These are phyloP conservation scores for Anarsia innoxiella DNA, from an alignment of 2,888 invertebrate species.

Conservation along the genomic window DNA sequence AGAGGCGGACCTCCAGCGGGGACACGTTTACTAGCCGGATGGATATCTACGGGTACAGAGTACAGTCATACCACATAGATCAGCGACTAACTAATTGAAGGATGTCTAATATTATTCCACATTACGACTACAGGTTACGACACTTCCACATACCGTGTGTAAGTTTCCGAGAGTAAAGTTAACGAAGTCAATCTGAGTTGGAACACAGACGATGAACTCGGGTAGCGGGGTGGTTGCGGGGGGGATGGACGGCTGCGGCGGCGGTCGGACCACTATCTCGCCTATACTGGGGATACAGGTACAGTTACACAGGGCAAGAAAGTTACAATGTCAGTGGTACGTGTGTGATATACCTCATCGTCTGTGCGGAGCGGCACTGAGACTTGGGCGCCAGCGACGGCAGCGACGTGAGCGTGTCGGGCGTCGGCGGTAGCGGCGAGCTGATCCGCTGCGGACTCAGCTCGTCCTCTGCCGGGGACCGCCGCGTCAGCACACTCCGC, in stretches of 20 bases:
- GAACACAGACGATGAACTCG: slow-evolving; percentile 42
- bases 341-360: background rate
- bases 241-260: slow-evolving; percentile 26
- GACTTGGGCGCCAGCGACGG: no score
- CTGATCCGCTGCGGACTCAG: slow-evolving; percentile 8
- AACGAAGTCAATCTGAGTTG: slow-evolving; percentile 42
- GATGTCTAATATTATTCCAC: background rate
- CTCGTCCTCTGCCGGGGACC: slow-evolving; percentile 34
- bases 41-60: background rate
- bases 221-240: slow-evolving; percentile 16
- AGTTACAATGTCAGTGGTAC: background rate
- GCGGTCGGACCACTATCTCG: background rate
- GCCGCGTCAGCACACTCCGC: slow-evolving; percentile 39
- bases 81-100: no score
- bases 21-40: slow-evolving; percentile 49
- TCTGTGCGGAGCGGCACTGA: slow-evolving; percentile 2
- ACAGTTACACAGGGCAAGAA: background rate
- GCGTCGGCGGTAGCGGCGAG: slow-evolving; percentile 8
- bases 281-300: background rate
- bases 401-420: slow-evolving; percentile 22
- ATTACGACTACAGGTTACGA: no score
- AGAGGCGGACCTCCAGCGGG: slow-evolving; percentile 38
- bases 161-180: slow-evolving; percentile 46
- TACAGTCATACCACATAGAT: no score
- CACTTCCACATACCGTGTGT: slow-evolving; percentile 25